phyloP scores from a whole-genome alignment of 1,140 invertebrate species.

The Zaprionus inermis region DNA sequence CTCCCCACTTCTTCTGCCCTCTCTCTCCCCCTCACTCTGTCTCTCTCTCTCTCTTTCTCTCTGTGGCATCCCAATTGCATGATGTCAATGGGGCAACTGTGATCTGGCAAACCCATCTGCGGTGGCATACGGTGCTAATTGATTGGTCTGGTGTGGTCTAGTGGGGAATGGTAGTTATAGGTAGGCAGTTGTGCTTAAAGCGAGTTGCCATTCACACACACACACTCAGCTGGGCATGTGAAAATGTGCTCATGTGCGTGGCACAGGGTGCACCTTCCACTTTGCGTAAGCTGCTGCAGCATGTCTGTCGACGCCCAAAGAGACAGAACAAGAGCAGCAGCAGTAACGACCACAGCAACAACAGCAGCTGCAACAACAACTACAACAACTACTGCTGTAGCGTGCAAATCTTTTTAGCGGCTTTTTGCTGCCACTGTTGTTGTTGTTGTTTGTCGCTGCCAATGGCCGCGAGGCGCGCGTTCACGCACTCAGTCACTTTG shows the following conservation, averaged over 20 bases:
- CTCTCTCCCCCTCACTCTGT: background rate
- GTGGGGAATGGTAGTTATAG: background rate
- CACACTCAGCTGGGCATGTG: background rate
- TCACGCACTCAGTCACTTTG: conserved; percentile 76
- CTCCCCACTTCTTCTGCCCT: background rate
- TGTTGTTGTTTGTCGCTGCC: conserved; percentile 34
- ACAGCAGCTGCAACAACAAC: background rate
- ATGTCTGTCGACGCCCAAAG: conserved; percentile 29
- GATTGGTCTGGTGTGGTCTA: conserved; percentile 33
- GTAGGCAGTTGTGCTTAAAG: background rate
- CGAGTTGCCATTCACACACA: background rate
- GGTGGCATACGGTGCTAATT: conserved; percentile 23
- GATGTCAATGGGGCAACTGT: conserved; percentile 18
- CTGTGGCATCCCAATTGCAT: background rate
- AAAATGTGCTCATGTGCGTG: conserved; percentile 8
- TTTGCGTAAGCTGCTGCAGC: conserved; percentile 70
- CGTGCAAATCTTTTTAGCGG: conserved; percentile 76
- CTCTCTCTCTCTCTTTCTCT: background rate
- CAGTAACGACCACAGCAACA: background rate
- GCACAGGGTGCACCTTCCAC: conserved; percentile 32
- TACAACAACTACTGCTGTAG: conserved; percentile 31
- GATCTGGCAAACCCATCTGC: conserved; percentile 11
- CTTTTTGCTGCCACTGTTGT: conserved; percentile 49
- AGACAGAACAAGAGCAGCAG: conserved; percentile 19
- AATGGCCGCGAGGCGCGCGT: conserved; percentile 27